Percentiles rank a stretch among this genome's conserved stretches.
Conservation (phyloP, 1,140 invertebrate species). For the Drosophila arawakana region DNA sequence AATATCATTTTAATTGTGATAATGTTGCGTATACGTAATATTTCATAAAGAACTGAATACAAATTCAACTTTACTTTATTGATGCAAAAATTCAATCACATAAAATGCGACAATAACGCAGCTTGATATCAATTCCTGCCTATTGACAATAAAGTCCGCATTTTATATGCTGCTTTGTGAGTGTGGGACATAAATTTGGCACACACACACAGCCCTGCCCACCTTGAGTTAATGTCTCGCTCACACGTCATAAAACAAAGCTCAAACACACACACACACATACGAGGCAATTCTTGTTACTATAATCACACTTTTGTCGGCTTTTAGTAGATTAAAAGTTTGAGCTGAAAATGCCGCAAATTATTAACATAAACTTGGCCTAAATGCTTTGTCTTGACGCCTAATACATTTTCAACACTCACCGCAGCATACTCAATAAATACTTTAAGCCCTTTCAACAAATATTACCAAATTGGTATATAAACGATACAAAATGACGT, state of each 20-base stretch:
- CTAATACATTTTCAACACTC: neutral
- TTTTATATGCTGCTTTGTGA: conserved; percentile 14
- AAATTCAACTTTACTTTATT: neutral
- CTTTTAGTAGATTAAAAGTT: conserved; percentile 79
- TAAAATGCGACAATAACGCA: neutral
- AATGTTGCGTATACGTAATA: conserved; percentile 49
- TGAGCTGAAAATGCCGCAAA: conserved; percentile 48
- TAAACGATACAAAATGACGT: conserved; percentile 14
- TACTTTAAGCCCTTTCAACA: conserved; percentile 8
- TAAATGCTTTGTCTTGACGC: neutral
- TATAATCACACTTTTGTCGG: conserved; percentile 55
- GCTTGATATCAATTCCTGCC: conserved; percentile 16
- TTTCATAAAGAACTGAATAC: neutral
- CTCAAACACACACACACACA: conserved; percentile 22
- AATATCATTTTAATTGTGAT: conserved; percentile 43
- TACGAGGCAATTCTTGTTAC: conserved; percentile 41
- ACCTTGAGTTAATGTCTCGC: conserved; percentile 8
- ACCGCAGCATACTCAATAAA: neutral
- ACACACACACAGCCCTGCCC: conserved; percentile 50
- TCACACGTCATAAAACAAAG: conserved; percentile 64
- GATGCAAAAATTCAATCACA: conserved; percentile 8
- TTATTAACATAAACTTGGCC: conserved; percentile 33
- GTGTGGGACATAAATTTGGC: conserved; percentile 47
- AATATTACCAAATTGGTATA: neutral
- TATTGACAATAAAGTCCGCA: conserved; percentile 17